Conservation (phyloP, 2,888 invertebrate species). For the Eupithecia insigniata region DNA sequence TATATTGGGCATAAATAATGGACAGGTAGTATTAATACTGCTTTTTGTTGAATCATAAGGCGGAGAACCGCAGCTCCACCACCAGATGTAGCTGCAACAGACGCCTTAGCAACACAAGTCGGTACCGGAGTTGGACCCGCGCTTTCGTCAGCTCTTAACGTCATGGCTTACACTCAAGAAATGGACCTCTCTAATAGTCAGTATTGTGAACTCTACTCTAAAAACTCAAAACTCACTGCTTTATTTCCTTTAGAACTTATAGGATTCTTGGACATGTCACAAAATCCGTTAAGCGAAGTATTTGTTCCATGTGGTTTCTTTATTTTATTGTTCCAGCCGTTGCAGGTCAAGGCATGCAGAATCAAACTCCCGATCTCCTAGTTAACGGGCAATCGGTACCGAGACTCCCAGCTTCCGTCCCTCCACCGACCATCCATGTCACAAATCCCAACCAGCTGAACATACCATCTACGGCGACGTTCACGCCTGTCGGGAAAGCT, state of each 20-base stretch:
- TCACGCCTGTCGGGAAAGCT: conserved; percentile 36
- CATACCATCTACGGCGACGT: conserved; percentile 41
- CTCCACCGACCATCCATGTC: conserved; percentile 27
- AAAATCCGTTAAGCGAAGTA: neutral
- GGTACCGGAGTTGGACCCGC: conserved; percentile 82
- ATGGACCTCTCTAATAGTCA: conserved; percentile 78
- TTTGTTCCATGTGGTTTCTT: neutral
- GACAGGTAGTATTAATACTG: neutral
- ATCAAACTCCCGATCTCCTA: conserved; percentile 72
- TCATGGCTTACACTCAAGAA: conserved; percentile 91
- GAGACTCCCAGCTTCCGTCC: conserved; percentile 36
- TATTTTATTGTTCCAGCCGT: neutral
- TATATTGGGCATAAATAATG: neutral
- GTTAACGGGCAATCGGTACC: conserved; percentile 63
- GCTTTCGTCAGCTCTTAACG: conserved; percentile 90
- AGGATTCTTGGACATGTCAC: no score
- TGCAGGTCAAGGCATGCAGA: conserved; percentile 44
- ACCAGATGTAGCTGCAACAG: conserved; percentile 66
- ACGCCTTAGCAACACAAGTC: conserved; percentile 65
- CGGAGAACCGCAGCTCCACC: conserved; percentile 65
- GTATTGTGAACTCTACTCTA: neutral
- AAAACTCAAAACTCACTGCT: no score
- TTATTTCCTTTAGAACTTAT: no score
- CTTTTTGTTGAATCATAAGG: conserved; percentile 13
- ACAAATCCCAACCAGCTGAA: conserved; percentile 52